Conservation (phyloP, 2,113 vertebrate species). For the Alectura lathami region DNA sequence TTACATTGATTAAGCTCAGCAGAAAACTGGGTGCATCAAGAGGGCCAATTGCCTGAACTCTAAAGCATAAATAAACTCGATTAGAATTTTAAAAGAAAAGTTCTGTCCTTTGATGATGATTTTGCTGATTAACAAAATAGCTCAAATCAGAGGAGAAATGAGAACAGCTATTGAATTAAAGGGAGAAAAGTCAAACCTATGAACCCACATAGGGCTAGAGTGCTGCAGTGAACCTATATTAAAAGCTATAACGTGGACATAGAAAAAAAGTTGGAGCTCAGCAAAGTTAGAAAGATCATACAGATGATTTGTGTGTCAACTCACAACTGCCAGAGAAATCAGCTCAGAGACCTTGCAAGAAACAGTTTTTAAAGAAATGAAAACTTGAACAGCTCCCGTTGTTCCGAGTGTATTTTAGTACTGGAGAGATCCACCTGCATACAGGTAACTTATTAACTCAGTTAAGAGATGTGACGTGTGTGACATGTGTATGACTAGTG, state of each 20-base stretch:
- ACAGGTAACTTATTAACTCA: neutral
- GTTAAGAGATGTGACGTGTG: neutral
- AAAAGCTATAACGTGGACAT: neutral
- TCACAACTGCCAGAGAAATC: neutral
- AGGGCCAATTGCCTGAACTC: neutral
- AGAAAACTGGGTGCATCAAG: neutral
- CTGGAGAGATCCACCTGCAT: neutral
- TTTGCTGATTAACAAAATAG: neutral
- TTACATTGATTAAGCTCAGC: neutral
- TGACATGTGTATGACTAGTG: fast-evolving
- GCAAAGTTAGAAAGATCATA: neutral
- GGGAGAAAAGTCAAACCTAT: neutral
- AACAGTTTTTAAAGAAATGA: neutral
- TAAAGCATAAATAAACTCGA: neutral
- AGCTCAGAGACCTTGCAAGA: neutral
- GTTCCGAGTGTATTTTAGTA: neutral
- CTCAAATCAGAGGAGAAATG: neutral
- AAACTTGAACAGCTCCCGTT: neutral
- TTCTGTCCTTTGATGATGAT: neutral
- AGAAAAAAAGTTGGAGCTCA: neutral
- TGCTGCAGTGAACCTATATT: neutral
- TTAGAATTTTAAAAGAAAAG: neutral
- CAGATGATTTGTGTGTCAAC: neutral
- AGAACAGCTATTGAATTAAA: neutral
- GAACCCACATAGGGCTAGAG: neutral